phyloP scores from a whole-genome alignment of 2,113 vertebrate genomes.

The Bufo gargarizans region DNA sequence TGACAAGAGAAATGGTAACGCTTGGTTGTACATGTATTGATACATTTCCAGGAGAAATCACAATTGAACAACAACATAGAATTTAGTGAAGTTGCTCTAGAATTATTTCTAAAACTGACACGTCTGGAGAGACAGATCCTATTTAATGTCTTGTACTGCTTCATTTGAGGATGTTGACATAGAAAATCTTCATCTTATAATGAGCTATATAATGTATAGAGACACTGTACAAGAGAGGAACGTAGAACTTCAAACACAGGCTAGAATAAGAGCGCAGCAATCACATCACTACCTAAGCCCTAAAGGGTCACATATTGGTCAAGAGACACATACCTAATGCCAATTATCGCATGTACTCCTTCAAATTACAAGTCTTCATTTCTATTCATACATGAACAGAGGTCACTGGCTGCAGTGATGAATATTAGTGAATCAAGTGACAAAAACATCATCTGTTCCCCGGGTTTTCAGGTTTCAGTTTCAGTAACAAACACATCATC shows the following conservation, averaged over 20 bases:
- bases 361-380: slow-evolving; percentile 72
- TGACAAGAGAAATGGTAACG: no score
- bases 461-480: slow-evolving; percentile 74
- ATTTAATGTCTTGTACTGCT: no score
- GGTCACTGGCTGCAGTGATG: slow-evolving; percentile 68
- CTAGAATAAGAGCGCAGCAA: neutral
- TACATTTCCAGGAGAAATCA: no score
- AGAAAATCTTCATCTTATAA: no score
- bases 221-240: neutral
- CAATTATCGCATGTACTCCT: slow-evolving; percentile 64
- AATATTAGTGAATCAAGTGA: slow-evolving; percentile 69
- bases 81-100: no score
- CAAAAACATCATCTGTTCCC: slow-evolving; percentile 78
- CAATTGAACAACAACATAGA: no score
- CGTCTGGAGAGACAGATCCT: no score
- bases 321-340: slow-evolving; percentile 64
- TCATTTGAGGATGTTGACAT: no score
- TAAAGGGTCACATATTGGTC: slow-evolving; percentile 68
- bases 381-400: slow-evolving; percentile 83
- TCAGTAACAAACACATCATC: slow-evolving; percentile 74
- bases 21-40: no score
- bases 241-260: neutral
- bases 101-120: no score
- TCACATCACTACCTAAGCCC: slow-evolving; percentile 10
- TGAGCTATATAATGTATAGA: no score